Evolutionary conservation across 2,888 invertebrate genomes (phyloP).

Genomic region (Octodonta nipae): DNA sequence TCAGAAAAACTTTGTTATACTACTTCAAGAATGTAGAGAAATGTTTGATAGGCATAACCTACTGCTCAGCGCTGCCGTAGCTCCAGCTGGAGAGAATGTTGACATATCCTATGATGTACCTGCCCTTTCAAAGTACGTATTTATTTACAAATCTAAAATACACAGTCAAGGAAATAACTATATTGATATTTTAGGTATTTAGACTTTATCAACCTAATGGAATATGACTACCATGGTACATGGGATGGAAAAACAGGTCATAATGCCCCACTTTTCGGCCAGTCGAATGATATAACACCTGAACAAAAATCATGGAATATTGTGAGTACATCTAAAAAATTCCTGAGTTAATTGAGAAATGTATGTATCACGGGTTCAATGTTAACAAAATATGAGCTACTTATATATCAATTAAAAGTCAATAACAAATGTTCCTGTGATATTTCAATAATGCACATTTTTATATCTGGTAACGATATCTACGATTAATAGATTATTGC

Average conservation of each 20-base stretch:
- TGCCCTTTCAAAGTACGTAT: slow-evolving; percentile 10
- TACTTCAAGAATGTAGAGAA: slow-evolving; percentile 4
- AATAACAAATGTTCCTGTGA: no score
- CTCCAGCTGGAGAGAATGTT: slow-evolving; percentile 26
- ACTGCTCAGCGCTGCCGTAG: slow-evolving; percentile 45
- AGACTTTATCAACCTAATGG: slow-evolving; percentile 40
- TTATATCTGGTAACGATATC: slow-evolving; percentile 28
- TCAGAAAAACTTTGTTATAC: slow-evolving; percentile 1
- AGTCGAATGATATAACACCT: slow-evolving; percentile 35
- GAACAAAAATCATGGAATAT: slow-evolving; percentile 29
- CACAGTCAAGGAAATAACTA: neutral
- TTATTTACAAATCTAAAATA: neutral
- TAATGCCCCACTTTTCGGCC: slow-evolving; percentile 50
- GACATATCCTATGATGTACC: slow-evolving; percentile 13
- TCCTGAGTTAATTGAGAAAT: no score
- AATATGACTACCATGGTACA: slow-evolving; percentile 49
- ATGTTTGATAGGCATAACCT: slow-evolving; percentile 30
- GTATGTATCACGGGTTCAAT: no score
- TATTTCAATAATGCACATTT: no score
- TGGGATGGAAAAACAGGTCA: slow-evolving; percentile 52
- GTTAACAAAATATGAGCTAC: no score
- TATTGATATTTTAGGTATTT: slow-evolving; percentile 33
- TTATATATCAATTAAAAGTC: no score
- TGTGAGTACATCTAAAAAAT: no score
- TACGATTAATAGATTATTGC: no score